Percentiles rank a stretch among this genome's conserved stretches.
Conservation (phyloP, 2,113 vertebrate genomes). For the Rhea americana region DNA sequence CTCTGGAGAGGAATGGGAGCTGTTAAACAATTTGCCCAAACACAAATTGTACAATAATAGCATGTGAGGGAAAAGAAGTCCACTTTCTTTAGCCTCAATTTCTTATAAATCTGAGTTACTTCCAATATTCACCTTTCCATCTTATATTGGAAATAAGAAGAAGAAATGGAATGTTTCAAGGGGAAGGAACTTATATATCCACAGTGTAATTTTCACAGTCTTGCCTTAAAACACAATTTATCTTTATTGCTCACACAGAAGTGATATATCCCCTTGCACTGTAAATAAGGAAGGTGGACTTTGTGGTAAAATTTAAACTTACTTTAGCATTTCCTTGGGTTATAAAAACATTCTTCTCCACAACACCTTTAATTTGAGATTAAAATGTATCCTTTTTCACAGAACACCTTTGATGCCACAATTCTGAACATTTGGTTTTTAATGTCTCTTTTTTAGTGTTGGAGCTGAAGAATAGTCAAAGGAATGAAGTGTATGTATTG, state of each 20-base stretch:
- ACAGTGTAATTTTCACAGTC: conserved; percentile 4
- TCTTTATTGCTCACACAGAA: conserved; percentile 8
- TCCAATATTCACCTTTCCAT: neutral
- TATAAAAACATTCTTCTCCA: conserved; percentile 56
- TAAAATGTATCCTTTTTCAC: conserved; percentile 14
- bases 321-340: conserved; percentile 34
- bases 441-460: neutral
- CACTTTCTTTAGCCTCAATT: neutral
- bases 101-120: neutral
- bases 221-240: conserved; percentile 57
- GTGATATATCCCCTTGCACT: neutral
- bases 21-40: conserved; percentile 1
- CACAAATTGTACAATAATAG: neutral
- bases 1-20: neutral
- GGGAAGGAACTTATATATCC: neutral
- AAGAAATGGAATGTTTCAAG: conserved; percentile 8
- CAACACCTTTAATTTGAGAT: conserved; percentile 51
- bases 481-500: neutral
- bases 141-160: neutral
- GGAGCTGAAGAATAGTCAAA: neutral
- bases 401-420: neutral
- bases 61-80: neutral
- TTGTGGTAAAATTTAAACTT: conserved; percentile 64
- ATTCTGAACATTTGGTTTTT: neutral
- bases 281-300: conserved; percentile 41